These are phyloP conservation scores for Hirudinaria manillensis DNA, from an alignment of 2,888 invertebrate species.

Conservation along the genomic window DNA sequence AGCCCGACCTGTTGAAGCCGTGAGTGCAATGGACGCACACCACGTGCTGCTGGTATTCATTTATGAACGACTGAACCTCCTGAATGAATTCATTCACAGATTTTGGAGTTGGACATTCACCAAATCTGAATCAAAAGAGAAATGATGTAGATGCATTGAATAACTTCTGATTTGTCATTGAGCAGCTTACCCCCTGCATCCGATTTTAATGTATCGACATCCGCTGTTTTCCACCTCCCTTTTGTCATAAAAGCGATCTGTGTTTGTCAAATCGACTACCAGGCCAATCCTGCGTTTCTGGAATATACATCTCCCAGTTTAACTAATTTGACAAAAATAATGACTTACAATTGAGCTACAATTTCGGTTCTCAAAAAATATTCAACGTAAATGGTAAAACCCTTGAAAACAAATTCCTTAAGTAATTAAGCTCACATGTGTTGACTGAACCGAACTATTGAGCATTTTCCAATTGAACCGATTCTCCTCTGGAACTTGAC, in stretches of 20 bases:
- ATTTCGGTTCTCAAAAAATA: no score
- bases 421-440: neutral
- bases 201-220: constrained; percentile 78
- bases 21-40: constrained; percentile 87
- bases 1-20: constrained; percentile 96
- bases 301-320: neutral
- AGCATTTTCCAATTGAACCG: constrained; percentile 83
- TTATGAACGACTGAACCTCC: neutral
- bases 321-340: no score
- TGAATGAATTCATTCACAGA: constrained; percentile 40
- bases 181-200: constrained; percentile 68
- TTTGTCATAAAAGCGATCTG: constrained; percentile 82
- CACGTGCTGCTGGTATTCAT: neutral
- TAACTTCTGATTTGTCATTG: no score
- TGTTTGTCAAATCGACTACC: constrained; percentile 95
- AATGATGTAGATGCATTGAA: neutral
- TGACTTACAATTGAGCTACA: no score
- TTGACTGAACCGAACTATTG: constrained; percentile 64
- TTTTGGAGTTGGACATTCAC: neutral
- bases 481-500: constrained; percentile 73
- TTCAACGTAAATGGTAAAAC: neutral
- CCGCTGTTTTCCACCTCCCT: constrained; percentile 69
- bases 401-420: neutral
- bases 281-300: constrained; percentile 76
- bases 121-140: neutral